Evolutionary conservation across 2,888 invertebrate genomes (phyloP).

Genomic region (Lithophane socia): DNA sequence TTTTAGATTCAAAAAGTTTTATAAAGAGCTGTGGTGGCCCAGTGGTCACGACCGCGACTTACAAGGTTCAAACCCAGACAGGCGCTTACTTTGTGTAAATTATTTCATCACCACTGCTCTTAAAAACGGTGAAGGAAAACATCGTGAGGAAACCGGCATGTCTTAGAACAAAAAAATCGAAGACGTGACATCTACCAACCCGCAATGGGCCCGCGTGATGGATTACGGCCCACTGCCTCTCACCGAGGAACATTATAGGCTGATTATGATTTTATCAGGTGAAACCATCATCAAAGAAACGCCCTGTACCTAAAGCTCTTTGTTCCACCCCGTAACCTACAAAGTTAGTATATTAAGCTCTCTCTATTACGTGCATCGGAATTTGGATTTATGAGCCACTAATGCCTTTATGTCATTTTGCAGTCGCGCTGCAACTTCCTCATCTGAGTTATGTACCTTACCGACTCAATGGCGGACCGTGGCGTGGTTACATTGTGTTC

Average conservation of each 20-base stretch:
- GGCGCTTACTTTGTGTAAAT: too few species aligned
- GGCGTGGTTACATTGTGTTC: conserved; percentile 54
- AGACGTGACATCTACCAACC: too few species aligned
- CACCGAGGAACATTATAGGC: too few species aligned
- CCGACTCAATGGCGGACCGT: conserved; percentile 30
- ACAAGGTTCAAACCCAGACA: too few species aligned
- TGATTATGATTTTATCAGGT: neutral
- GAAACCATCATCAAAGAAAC: neutral
- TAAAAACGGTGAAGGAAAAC: too few species aligned
- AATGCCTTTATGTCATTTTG: conserved; percentile 60
- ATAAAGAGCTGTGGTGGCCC: too few species aligned
- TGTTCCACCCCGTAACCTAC: conserved; percentile 9
- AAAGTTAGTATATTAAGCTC: conserved; percentile 49
- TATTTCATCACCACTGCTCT: too few species aligned
- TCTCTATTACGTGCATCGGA: conserved; percentile 46
- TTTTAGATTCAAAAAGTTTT: neutral
- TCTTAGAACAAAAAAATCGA: too few species aligned
- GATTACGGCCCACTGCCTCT: too few species aligned
- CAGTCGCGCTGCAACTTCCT: conserved; percentile 51
- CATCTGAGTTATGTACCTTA: conserved; percentile 53
- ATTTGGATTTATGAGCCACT: conserved; percentile 61
- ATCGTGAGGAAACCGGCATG: too few species aligned
- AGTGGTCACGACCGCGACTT: too few species aligned
- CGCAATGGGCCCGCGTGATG: too few species aligned
- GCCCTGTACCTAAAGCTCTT: neutral